A percentile compares a stretch with the other conserved stretches of the same genome.
phyloP scores from a whole-genome alignment of 2,888 invertebrate species.

The Seladonia tumulorum region DNA sequence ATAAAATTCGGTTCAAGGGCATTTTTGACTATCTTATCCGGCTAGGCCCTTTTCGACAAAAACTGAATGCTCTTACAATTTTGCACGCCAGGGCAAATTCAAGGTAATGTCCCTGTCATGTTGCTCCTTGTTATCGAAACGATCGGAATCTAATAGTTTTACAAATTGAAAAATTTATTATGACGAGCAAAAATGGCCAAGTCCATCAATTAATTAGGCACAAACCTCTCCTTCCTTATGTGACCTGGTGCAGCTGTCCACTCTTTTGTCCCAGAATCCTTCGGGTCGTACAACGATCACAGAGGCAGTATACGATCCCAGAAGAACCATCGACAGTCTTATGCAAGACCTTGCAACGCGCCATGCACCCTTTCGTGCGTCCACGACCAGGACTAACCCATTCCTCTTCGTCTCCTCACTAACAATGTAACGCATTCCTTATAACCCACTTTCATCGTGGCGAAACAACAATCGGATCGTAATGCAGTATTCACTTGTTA shows the following conservation, averaged over 20 bases:
- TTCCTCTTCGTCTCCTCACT: slow-evolving; percentile 85
- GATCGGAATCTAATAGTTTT: not conserved
- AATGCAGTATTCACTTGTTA: not conserved
- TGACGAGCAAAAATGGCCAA: not conserved
- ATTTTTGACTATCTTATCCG: no score
- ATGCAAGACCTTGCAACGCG: slow-evolving; percentile 87
- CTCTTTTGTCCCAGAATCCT: slow-evolving; percentile 91
- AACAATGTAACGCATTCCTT: slow-evolving; percentile 6
- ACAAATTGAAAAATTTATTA: not conserved
- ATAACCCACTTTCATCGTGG: slow-evolving; percentile 5
- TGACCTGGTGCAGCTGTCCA: slow-evolving; percentile 89
- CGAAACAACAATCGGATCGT: not conserved
- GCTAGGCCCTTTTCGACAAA: no score
- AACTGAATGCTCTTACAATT: no score
- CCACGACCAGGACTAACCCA: slow-evolving; percentile 88
- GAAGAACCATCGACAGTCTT: slow-evolving; percentile 86
- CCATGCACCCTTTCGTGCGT: slow-evolving; percentile 88
- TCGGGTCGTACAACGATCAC: slow-evolving; percentile 90
- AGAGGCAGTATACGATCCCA: slow-evolving; percentile 85
- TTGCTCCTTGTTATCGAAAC: not conserved
- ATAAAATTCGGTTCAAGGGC: no score
- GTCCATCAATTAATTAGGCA: not conserved
- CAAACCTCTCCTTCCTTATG: slow-evolving; percentile 87
- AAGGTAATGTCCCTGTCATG: no score
- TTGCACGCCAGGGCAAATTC: no score